phyloP scores from a whole-genome alignment of 2,888 invertebrate genomes.

The Andrena fulva region DNA sequence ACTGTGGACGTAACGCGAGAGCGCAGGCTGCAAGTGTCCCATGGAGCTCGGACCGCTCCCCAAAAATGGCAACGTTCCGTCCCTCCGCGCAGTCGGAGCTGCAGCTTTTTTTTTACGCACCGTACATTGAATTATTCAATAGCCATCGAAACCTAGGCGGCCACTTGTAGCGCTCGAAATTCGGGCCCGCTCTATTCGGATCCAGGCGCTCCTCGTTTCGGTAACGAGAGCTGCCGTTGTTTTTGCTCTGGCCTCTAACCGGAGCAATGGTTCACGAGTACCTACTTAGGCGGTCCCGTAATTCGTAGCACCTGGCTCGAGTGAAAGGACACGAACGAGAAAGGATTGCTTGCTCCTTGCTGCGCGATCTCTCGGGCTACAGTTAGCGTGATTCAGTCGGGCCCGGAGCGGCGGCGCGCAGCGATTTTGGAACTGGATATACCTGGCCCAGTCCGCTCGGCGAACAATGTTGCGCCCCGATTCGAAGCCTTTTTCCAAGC shows the following conservation, averaged over 20 bases:
- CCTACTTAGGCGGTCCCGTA: constrained; percentile 60
- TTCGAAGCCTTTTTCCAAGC: background rate
- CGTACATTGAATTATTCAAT: constrained; percentile 35
- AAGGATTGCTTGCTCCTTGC: constrained; percentile 46
- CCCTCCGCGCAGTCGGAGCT: background rate
- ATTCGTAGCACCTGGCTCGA: constrained; percentile 71
- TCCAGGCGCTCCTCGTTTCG: constrained; percentile 11
- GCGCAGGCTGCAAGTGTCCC: background rate
- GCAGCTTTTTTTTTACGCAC: background rate
- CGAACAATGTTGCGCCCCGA: background rate
- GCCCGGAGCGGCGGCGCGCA: background rate
- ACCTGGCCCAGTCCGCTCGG: background rate
- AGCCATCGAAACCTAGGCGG: constrained; percentile 42
- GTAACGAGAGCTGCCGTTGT: constrained; percentile 28
- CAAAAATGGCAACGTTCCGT: no score
- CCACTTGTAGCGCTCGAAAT: constrained; percentile 36
- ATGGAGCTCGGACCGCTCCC: background rate
- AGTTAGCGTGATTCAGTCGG: constrained; percentile 24
- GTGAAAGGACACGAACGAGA: constrained; percentile 72
- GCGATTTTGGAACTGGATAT: constrained; percentile 19
- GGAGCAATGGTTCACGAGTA: constrained; percentile 37
- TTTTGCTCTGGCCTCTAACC: constrained; percentile 10
- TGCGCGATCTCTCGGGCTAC: background rate
- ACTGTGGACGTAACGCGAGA: background rate
- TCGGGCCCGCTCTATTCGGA: constrained; percentile 5